A percentile compares a stretch with the other conserved stretches of the same genome.
Conservation (phyloP, 2,888 invertebrate species). For the Xanthia togata region DNA sequence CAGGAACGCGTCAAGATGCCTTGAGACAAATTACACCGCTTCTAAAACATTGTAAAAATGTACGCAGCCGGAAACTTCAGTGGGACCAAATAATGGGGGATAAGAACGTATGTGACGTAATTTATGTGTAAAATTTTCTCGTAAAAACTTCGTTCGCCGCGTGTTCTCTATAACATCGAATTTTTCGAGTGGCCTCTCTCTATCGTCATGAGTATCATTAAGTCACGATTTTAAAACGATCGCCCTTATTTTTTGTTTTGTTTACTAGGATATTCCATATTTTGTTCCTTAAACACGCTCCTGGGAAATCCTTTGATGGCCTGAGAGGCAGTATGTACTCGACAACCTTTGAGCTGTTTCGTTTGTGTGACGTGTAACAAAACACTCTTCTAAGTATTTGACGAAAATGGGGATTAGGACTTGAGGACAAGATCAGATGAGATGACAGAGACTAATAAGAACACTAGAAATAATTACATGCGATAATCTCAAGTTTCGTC, state of each 20-base stretch:
- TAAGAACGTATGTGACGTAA: constrained; percentile 80
- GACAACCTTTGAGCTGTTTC: constrained; percentile 65
- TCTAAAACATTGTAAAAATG: constrained; percentile 83
- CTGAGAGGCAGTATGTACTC: constrained; percentile 62
- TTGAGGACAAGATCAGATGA: constrained; percentile 15
- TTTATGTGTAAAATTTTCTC: constrained; percentile 86
- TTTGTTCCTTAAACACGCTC: constrained; percentile 69
- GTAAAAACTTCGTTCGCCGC: constrained; percentile 80
- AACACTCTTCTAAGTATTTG: constrained; percentile 57
- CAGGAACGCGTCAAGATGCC: constrained; percentile 67
- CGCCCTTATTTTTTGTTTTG: constrained; percentile 75
- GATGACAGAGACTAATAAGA: constrained; percentile 20
- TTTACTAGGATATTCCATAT: constrained; percentile 69
- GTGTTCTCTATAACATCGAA: constrained; percentile 76
- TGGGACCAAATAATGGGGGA: constrained; percentile 85
- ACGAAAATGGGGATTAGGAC: constrained; percentile 33
- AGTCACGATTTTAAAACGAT: constrained; percentile 80
- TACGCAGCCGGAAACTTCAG: constrained; percentile 80
- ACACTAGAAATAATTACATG: constrained; percentile 12
- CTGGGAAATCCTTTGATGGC: constrained; percentile 70
- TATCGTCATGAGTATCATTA: constrained; percentile 80
- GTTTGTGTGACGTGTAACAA: constrained; percentile 66
- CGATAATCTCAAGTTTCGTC: background rate
- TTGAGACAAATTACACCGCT: constrained; percentile 80
- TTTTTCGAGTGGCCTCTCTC: constrained; percentile 75